Conservation (phyloP, 2,888 invertebrate species). For the Conus canariensis region DNA sequence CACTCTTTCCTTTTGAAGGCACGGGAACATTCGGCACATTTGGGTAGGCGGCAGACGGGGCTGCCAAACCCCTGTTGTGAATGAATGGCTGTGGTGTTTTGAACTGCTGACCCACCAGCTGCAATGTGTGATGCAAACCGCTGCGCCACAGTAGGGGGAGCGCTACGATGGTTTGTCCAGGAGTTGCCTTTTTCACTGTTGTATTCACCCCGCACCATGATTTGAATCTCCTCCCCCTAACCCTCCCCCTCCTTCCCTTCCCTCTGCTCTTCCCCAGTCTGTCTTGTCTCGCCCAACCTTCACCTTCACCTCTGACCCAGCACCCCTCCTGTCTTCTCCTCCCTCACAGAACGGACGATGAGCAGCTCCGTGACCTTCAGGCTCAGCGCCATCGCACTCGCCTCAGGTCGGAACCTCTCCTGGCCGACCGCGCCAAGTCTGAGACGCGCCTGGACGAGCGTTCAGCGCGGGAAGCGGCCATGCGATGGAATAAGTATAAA, state of each 20-base stretch:
- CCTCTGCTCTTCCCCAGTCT: not conserved
- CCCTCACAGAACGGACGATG: slow-evolving; percentile 65
- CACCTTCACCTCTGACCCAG: not conserved
- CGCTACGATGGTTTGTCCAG: no score
- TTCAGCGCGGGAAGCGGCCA: not conserved
- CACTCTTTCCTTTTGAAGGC: no score
- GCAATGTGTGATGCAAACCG: no score
- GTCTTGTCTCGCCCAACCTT: not conserved
- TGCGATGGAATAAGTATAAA: slow-evolving; percentile 44
- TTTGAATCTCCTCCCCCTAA: not conserved
- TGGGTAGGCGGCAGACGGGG: no score
- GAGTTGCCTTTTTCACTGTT: no score
- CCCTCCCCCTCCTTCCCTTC: not conserved
- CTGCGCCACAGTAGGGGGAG: no score
- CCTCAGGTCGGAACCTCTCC: not conserved
- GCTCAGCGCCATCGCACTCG: not conserved
- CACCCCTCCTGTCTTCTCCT: slow-evolving; percentile 20
- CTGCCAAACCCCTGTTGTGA: no score
- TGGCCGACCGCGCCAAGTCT: slow-evolving; percentile 48
- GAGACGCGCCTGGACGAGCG: slow-evolving; percentile 48
- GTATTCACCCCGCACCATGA: no score
- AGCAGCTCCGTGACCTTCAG: slow-evolving; percentile 52
- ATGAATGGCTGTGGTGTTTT: no score
- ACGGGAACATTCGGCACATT: no score
- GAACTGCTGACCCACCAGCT: no score